Evolutionary conservation across 2,888 invertebrate species (phyloP).

Genomic region (Eilema caniola): DNA sequence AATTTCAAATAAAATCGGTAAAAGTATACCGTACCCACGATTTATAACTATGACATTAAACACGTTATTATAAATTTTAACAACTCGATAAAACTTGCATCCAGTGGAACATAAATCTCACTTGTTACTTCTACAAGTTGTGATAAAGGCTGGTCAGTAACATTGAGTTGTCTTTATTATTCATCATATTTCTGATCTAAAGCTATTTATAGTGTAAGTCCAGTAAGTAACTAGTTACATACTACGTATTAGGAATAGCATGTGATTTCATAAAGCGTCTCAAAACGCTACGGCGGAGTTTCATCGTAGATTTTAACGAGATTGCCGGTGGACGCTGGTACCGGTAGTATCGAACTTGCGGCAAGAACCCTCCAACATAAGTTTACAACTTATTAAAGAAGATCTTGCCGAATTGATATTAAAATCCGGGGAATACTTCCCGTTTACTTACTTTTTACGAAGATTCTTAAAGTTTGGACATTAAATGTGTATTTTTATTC

Average conservation of each 20-base stretch:
- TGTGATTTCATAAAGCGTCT: constrained; percentile 76
- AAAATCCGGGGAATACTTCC: constrained; percentile 68
- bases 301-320: constrained; percentile 82
- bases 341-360: constrained; percentile 72
- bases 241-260: constrained; percentile 63
- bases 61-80: background rate
- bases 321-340: constrained; percentile 76
- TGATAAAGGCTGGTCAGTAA: background rate
- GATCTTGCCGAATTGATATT: constrained; percentile 75
- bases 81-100: background rate
- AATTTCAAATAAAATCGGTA: background rate
- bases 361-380: constrained; percentile 75
- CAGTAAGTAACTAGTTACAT: constrained; percentile 60
- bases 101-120: background rate
- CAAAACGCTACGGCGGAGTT: constrained; percentile 71
- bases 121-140: background rate
- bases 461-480: constrained; percentile 52
- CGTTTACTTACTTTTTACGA: constrained; percentile 59
- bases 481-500: constrained; percentile 54
- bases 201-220: constrained; percentile 35
- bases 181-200: background rate
- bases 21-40: background rate
- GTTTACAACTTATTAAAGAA: constrained; percentile 82
- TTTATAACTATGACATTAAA: constrained; percentile 5
- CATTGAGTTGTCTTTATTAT: background rate